Evolutionary conservation across 2,888 invertebrate genomes (phyloP).

Genomic region (Drosophila borealis): DNA sequence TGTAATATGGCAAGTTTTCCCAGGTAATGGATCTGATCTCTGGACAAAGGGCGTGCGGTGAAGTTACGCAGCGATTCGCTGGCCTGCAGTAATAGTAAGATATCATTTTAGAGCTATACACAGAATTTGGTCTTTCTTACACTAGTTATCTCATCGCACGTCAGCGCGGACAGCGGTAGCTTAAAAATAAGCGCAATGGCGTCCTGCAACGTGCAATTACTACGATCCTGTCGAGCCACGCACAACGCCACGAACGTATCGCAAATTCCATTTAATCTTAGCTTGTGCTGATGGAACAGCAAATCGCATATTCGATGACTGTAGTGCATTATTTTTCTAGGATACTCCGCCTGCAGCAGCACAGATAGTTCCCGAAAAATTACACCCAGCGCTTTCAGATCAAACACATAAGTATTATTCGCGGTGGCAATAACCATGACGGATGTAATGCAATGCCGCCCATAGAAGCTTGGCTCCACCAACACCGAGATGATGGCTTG

Average conservation of each 20-base stretch:
- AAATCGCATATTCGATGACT: conserved; percentile 60
- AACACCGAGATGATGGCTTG: conserved; percentile 55
- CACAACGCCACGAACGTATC: conserved; percentile 64
- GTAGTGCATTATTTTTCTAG: conserved; percentile 62
- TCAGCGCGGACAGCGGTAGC: conserved; percentile 37
- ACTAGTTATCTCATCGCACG: conserved; percentile 42
- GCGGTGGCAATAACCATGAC: conserved; percentile 56
- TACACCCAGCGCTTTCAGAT: conserved; percentile 50
- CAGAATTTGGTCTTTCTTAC: not conserved
- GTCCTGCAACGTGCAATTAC: conserved; percentile 35
- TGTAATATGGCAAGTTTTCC: conserved; percentile 53
- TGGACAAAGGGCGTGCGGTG: conserved; percentile 41
- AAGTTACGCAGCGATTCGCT: conserved; percentile 41
- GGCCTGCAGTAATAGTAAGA: conserved; percentile 5
- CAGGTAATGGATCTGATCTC: conserved; percentile 42
- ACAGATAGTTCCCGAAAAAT: conserved; percentile 38
- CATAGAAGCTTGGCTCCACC: conserved; percentile 65
- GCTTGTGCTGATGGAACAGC: conserved; percentile 24
- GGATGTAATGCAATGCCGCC: conserved; percentile 45
- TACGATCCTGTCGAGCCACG: conserved; percentile 33
- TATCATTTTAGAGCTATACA: not conserved
- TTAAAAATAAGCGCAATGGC: conserved; percentile 46
- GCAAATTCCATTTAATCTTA: conserved; percentile 46
- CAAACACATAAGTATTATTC: conserved; percentile 53
- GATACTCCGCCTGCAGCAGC: conserved; percentile 41